Conservation (phyloP, 92 coral and sea anemone genomes). For the Heteractis magnifica region DNA sequence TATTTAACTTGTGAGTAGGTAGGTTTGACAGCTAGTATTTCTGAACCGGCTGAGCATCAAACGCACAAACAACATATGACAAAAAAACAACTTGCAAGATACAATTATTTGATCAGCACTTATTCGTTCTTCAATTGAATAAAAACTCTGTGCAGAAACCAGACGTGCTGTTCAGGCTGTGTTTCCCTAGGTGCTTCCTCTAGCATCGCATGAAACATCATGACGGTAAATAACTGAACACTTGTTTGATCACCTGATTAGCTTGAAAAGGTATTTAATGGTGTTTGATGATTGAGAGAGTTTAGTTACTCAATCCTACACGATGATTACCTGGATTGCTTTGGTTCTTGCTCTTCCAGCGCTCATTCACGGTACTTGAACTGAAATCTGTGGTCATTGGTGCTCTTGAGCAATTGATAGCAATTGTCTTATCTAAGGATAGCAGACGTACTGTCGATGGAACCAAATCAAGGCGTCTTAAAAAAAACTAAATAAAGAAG, state of each 20-base stretch:
- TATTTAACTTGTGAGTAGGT: no score
- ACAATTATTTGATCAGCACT: neutral
- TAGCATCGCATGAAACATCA: neutral
- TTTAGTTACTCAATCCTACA: neutral
- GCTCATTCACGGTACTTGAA: neutral
- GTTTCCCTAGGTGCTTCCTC: neutral
- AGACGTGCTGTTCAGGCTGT: neutral
- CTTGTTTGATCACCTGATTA: neutral
- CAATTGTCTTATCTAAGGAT: neutral
- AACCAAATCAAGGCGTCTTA: no score
- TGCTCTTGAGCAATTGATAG: neutral
- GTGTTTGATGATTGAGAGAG: neutral
- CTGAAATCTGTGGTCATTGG: neutral
- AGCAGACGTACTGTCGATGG: no score
- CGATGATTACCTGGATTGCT: neutral
- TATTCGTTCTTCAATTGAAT: neutral
- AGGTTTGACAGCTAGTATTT: no score
- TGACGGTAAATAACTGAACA: neutral
- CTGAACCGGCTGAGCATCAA: neutral
- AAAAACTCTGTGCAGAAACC: neutral
- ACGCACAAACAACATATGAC: neutral
- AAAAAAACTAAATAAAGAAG: no score
- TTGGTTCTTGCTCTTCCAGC: conserved; percentile 2
- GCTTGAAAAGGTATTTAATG: neutral
- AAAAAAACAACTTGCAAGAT: neutral